A percentile compares a stretch with the other conserved stretches of the same genome.
These are phyloP conservation scores for Terrapene triunguis DNA, from an alignment of 2,113 vertebrate species.

Conservation along the genomic window DNA sequence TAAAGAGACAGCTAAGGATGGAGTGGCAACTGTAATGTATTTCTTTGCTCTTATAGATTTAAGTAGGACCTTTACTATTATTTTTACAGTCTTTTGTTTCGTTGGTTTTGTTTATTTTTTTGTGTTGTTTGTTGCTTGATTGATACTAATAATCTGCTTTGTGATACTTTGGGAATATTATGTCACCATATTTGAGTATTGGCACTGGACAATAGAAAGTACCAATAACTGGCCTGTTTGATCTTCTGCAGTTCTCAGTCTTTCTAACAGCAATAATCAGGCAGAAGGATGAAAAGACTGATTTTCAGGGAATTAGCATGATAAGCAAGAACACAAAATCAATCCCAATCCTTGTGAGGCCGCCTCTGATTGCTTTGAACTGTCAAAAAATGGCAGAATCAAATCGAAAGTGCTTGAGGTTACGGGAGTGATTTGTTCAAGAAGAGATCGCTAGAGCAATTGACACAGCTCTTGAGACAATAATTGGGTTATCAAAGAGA, in stretches of 20 bases:
- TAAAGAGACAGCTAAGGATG: conserved; percentile 37
- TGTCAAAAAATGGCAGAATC: conserved; percentile 99
- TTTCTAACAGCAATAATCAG: conserved; percentile 98
- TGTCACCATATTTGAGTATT: conserved; percentile 71
- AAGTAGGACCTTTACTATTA: conserved; percentile 50
- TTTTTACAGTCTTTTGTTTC: conserved; percentile 13
- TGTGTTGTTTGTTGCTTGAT: conserved; percentile 11
- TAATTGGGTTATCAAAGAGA: conserved; percentile 99
- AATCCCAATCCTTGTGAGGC: conserved; percentile 99
- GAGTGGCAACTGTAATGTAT: conserved; percentile 62
- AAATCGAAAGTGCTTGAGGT: conserved; percentile 99
- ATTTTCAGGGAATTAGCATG: conserved; percentile 99
- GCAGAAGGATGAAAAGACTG: conserved; percentile 99
- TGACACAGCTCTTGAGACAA: conserved; percentile 99
- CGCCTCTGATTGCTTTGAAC: conserved; percentile 99
- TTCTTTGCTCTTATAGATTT: conserved; percentile 72
- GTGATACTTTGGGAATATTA: conserved; percentile 71
- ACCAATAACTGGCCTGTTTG: conserved; percentile 87
- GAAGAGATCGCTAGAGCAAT: conserved; percentile 99
- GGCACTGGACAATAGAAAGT: conserved; percentile 84
- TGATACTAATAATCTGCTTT: conserved; percentile 56
- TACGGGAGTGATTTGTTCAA: conserved; percentile 99
- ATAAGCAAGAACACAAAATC: conserved; percentile 99
- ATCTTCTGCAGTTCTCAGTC: conserved; percentile 94
- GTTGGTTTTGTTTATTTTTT: conserved; percentile 3